phyloP scores from a whole-genome alignment of 2,888 invertebrate genomes.

The Ethmia dodecea region DNA sequence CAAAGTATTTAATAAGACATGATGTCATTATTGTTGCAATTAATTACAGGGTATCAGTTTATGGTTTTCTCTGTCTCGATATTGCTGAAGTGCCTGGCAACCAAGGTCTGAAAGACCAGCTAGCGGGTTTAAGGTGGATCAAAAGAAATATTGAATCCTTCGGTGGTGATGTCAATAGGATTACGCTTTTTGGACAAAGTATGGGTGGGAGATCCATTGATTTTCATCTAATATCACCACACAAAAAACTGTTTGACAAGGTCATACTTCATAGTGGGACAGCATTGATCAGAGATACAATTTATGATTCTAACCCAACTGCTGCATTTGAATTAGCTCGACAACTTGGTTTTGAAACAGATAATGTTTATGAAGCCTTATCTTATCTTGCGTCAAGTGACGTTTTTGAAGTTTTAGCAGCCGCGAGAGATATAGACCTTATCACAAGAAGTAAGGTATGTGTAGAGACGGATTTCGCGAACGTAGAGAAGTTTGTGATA shows the following conservation, averaged over 20 bases:
- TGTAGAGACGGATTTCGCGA: conserved; percentile 28
- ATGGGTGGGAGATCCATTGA: conserved; percentile 41
- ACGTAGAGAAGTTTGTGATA: conserved; percentile 26
- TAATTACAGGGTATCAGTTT: conserved; percentile 23
- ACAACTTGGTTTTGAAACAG: conserved; percentile 26
- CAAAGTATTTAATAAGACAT: conserved; percentile 22
- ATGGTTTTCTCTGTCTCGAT: conserved; percentile 25
- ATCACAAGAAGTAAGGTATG: conserved; percentile 19
- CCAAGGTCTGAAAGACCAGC: conserved; percentile 23
- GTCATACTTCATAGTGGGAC: conserved; percentile 43
- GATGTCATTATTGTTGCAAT: conserved; percentile 25
- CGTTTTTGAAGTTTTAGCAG: conserved; percentile 22
- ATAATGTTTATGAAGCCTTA: conserved; percentile 22
- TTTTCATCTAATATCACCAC: conserved; percentile 34
- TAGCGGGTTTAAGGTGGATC: conserved; percentile 27
- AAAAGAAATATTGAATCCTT: conserved; percentile 42
- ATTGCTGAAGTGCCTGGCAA: conserved; percentile 23
- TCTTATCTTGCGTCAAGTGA: conserved; percentile 19
- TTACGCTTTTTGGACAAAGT: conserved; percentile 41
- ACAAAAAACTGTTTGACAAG: conserved; percentile 33
- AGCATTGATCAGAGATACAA: conserved; percentile 25
- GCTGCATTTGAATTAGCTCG: conserved; percentile 34
- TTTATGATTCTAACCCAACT: conserved; percentile 25
- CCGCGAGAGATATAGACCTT: conserved; percentile 9
- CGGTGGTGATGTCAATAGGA: conserved; percentile 39